These are phyloP conservation scores for Megalops atlanticus DNA, from an alignment of 2,113 vertebrate species.

Conservation along the genomic window DNA sequence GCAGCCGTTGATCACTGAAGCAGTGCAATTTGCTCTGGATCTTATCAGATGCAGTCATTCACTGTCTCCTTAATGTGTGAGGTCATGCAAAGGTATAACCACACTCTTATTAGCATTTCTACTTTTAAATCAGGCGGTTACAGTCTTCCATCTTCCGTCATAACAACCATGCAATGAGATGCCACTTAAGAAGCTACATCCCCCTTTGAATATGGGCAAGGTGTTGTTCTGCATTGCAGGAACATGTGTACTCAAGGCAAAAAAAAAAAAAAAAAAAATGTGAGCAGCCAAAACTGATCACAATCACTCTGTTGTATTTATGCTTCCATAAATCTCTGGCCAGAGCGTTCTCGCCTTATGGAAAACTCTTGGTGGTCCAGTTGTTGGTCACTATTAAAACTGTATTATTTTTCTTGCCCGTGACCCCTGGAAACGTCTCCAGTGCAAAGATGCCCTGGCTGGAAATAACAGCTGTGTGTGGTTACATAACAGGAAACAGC, in stretches of 20 bases:
- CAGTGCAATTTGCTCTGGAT: too few relatives aligned
- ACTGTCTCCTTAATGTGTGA: too few relatives aligned
- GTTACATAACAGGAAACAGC: slow-evolving; percentile 81
- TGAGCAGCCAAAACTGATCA: not conserved
- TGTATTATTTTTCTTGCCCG: slow-evolving; percentile 76
- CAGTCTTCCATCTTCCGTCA: too few relatives aligned
- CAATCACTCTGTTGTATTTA: slow-evolving; percentile 26
- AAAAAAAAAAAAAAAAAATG: too few relatives aligned
- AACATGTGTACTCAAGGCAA: not conserved
- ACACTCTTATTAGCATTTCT: too few relatives aligned
- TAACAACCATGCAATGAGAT: too few relatives aligned
- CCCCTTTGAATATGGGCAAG: not conserved
- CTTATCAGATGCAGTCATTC: too few relatives aligned
- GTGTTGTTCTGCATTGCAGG: not conserved
- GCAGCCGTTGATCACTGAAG: too few relatives aligned
- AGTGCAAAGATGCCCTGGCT: slow-evolving; percentile 69
- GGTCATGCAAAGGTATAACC: too few relatives aligned
- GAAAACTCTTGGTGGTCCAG: slow-evolving; percentile 73
- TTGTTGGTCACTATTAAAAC: slow-evolving; percentile 72
- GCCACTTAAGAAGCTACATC: too few relatives aligned
- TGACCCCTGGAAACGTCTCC: slow-evolving; percentile 75
- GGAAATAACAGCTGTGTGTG: slow-evolving; percentile 74
- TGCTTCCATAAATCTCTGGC: slow-evolving; percentile 24
- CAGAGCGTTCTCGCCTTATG: slow-evolving; percentile 25
- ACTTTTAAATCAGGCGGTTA: too few relatives aligned